Percentiles rank a stretch among this genome's conserved stretches.
These are phyloP conservation scores for Hapalemur alaotrensis DNA, from an alignment of 2,797 vertebrate genomes.

Conservation along the genomic window DNA sequence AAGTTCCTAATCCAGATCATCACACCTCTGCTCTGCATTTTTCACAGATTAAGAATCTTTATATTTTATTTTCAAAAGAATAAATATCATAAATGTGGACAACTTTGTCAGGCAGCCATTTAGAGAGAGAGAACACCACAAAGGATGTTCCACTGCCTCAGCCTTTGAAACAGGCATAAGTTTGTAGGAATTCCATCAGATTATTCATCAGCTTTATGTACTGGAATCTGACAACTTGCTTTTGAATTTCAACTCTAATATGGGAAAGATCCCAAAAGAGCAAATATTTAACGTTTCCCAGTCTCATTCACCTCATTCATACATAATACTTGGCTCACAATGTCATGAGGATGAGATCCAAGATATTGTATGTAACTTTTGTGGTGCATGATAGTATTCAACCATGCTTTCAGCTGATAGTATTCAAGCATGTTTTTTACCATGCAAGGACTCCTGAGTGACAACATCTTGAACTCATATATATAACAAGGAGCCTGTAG, in stretches of 20 bases:
- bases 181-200: neutral
- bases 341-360: neutral
- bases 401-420: neutral
- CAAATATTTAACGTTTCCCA: neutral
- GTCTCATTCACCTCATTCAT: neutral
- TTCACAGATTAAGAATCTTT: neutral
- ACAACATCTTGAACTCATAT: neutral
- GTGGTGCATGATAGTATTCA: neutral
- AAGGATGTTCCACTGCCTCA: neutral
- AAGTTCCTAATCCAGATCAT: neutral
- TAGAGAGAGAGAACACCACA: neutral
- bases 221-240: neutral
- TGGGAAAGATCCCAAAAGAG: neutral
- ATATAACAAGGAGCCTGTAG: neutral
- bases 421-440: neutral
- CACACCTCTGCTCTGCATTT: neutral
- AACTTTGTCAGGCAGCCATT: neutral
- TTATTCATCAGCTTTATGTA: neutral
- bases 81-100: neutral
- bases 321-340: neutral
- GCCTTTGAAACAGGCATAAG: neutral
- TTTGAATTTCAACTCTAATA: constrained; percentile 6
- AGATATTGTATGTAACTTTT: neutral
- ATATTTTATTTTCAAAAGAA: neutral
- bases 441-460: neutral